A percentile compares a stretch with the other conserved stretches of the same genome.
Evolutionary conservation across 2,797 vertebrate species (phyloP).

Genomic region (Chrysocyon brachyurus): DNA sequence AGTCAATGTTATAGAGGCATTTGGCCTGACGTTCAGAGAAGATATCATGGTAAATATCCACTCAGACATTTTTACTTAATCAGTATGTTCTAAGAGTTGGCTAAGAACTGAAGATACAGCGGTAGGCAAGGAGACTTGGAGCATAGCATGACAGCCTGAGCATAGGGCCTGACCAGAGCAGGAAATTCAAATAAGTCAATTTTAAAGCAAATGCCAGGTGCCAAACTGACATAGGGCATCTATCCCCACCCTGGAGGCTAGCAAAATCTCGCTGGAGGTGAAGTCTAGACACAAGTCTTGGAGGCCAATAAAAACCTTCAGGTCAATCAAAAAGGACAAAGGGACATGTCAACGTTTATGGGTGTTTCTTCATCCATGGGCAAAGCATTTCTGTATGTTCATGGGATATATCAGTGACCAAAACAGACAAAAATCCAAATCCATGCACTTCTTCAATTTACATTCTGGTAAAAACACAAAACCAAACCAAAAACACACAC

Average conservation of each 20-base stretch:
- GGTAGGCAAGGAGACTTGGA: not conserved
- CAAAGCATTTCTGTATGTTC: not conserved
- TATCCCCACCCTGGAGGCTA: not conserved
- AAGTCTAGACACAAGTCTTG: not conserved
- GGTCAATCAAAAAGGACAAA: not conserved
- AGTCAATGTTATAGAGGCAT: not conserved
- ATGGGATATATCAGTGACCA: not conserved
- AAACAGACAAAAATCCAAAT: not conserved
- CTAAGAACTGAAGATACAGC: not conserved
- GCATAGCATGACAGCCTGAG: not conserved
- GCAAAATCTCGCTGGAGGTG: not conserved
- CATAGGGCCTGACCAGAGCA: not conserved
- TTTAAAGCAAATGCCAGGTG: not conserved
- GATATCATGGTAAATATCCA: not conserved
- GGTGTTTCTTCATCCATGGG: not conserved
- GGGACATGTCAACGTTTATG: not conserved
- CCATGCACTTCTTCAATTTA: not conserved
- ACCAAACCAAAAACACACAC: not conserved
- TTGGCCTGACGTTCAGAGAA: not conserved
- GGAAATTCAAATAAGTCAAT: not conserved
- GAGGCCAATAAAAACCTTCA: not conserved
- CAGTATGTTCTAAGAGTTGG: not conserved
- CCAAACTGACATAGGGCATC: not conserved
- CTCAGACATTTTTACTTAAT: not conserved
- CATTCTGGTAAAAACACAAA: not conserved